phyloP scores from a whole-genome alignment of 2,888 invertebrate species.

The Dysmachus trigonus region DNA sequence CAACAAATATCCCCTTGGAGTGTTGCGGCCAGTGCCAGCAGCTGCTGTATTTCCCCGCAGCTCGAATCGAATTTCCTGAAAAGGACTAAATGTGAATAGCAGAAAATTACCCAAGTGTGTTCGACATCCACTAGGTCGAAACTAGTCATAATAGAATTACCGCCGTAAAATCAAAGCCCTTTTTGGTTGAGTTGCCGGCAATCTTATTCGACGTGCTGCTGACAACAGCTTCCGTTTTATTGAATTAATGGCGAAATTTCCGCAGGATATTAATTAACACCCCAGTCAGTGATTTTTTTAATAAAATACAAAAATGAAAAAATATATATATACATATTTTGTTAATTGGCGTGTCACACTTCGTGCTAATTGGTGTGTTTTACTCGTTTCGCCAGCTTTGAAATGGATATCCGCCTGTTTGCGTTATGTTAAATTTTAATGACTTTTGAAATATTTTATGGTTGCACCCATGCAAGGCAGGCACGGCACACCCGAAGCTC shows the following conservation, averaged over 20 bases:
- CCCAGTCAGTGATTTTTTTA: background rate
- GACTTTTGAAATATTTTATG: slow-evolving; percentile 17
- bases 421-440: slow-evolving; percentile 18
- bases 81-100: background rate
- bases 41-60: background rate
- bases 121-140: background rate
- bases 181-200: background rate
- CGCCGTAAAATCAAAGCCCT: background rate
- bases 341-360: background rate
- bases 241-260: background rate
- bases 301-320: background rate
- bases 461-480: background rate
- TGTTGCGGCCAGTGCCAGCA: background rate
- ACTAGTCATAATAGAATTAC: background rate
- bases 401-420: background rate
- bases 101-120: background rate
- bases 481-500: background rate
- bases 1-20: background rate
- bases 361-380: background rate
- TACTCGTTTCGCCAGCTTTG: background rate
- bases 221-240: background rate
- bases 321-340: too few species aligned
- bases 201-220: background rate
- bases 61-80: background rate
- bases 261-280: background rate